Conservation (phyloP, 2,797 vertebrate genomes). For the Oreochromis grahami region DNA sequence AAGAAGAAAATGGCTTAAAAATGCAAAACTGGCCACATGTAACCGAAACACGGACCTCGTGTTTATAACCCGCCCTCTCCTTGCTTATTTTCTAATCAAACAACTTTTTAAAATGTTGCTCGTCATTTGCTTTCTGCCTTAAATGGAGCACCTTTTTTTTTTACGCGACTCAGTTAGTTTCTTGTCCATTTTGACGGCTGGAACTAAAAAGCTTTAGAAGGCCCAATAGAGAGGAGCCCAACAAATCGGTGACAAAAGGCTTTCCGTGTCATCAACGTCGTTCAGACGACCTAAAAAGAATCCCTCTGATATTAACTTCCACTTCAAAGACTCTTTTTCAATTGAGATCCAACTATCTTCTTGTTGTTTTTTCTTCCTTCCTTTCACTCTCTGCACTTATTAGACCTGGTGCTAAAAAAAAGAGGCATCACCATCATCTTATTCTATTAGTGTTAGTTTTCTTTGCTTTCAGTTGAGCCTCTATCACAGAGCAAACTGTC, state of each 20-base stretch:
- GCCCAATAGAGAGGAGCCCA: constrained; percentile 89
- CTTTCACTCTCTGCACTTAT: constrained; percentile 63
- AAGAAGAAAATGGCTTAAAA: not conserved
- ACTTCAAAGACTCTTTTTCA: constrained; percentile 87
- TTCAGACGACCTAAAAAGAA: constrained; percentile 94
- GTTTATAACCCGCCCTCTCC: not conserved
- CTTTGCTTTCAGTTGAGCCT: constrained; percentile 80
- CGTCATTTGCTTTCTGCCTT: constrained; percentile 32
- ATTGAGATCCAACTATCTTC: constrained; percentile 93
- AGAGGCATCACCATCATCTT: constrained; percentile 83
- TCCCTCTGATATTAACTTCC: constrained; percentile 94
- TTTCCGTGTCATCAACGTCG: constrained; percentile 97
- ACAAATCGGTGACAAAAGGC: constrained; percentile 94
- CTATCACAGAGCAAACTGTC: constrained; percentile 90
- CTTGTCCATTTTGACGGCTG: constrained; percentile 67
- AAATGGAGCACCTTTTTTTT: constrained; percentile 42
- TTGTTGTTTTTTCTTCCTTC: constrained; percentile 35
- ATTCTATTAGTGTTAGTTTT: constrained; percentile 78
- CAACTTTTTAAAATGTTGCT: constrained; percentile 20
- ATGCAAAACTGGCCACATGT: not conserved
- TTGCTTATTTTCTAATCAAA: not conserved
- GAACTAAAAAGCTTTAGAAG: constrained; percentile 86
- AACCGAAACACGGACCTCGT: not conserved
- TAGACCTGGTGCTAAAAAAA: constrained; percentile 78
- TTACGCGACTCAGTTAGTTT: constrained; percentile 55